Evolutionary conservation across 1,140 invertebrate species (phyloP).

Genomic region (Probaryconus sp.): DNA sequence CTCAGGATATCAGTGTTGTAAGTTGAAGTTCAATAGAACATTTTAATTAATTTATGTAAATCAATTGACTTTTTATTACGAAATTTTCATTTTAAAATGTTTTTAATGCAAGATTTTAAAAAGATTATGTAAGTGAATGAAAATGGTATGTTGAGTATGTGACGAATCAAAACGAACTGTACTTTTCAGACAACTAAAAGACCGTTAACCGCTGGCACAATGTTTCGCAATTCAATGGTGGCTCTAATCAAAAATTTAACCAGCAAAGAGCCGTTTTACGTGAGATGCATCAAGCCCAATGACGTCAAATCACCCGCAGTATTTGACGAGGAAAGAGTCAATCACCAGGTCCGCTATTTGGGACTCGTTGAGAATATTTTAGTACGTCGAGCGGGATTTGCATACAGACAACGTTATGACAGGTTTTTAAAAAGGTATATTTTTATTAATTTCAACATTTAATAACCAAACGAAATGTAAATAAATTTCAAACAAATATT

Average conservation of each 20-base stretch:
- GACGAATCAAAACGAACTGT: too few species aligned
- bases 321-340: conserved; percentile 88
- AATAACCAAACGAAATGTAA: conserved; percentile 2
- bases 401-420: conserved; percentile 93
- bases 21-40: too few species aligned
- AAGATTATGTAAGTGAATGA: too few species aligned
- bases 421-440: conserved; percentile 87
- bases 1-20: conserved; percentile 85
- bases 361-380: conserved; percentile 95
- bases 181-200: conserved; percentile 91
- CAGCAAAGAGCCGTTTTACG: conserved; percentile 96
- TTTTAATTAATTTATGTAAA: too few species aligned
- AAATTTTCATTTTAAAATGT: too few species aligned
- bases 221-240: conserved; percentile 97
- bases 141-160: too few species aligned
- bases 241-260: conserved; percentile 92
- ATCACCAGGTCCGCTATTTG: conserved; percentile 94
- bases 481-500: conserved; percentile 1
- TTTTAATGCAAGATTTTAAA: too few species aligned
- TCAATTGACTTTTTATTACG: conserved; percentile 14
- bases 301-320: conserved; percentile 91
- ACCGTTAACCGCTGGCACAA: conserved; percentile 93
- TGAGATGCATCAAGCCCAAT: conserved; percentile 97
- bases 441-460: conserved; percentile 6
- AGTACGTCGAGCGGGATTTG: conserved; percentile 95